Percentiles rank a stretch among this genome's conserved stretches.
phyloP scores from a whole-genome alignment of 2,797 vertebrate species.

The Eutrigla gurnardus region DNA sequence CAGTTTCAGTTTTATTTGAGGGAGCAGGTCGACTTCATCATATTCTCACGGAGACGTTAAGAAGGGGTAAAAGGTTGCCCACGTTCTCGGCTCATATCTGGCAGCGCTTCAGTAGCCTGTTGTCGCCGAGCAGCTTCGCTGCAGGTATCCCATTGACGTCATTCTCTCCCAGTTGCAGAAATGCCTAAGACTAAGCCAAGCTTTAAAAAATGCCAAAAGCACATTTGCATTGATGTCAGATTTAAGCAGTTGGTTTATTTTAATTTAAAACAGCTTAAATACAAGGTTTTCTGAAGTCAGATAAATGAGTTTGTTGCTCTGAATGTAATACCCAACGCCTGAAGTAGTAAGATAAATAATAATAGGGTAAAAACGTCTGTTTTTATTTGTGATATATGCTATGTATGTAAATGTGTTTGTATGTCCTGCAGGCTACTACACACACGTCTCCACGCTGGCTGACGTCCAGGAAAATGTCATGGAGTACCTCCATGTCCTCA shows the following conservation, averaged over 20 bases:
- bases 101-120: slow-evolving; percentile 50
- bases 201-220: slow-evolving; percentile 33
- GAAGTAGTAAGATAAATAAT: slow-evolving; percentile 40
- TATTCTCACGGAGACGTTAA: slow-evolving; percentile 8
- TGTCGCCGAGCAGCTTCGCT: slow-evolving; percentile 50
- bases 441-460: slow-evolving; percentile 94
- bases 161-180: slow-evolving; percentile 56
- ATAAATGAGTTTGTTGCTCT: slow-evolving; percentile 46
- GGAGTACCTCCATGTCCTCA: slow-evolving; percentile 97
- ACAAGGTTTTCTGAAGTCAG: slow-evolving; percentile 46
- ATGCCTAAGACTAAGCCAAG: slow-evolving; percentile 50
- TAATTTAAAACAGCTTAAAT: slow-evolving; percentile 35
- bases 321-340: slow-evolving; percentile 31
- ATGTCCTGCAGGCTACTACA: slow-evolving; percentile 91
- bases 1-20: slow-evolving; percentile 1
- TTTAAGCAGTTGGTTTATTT: slow-evolving; percentile 27
- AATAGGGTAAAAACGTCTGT: slow-evolving; percentile 14
- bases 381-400: background rate
- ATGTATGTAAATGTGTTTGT: slow-evolving; percentile 21
- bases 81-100: slow-evolving; percentile 32
- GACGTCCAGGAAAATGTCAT: slow-evolving; percentile 98
- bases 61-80: slow-evolving; percentile 21
- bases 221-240: slow-evolving; percentile 28
- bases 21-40: background rate
- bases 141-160: slow-evolving; percentile 69